phyloP scores from a whole-genome alignment of 2,113 vertebrate genomes.

The Eonycteris spelaea region DNA sequence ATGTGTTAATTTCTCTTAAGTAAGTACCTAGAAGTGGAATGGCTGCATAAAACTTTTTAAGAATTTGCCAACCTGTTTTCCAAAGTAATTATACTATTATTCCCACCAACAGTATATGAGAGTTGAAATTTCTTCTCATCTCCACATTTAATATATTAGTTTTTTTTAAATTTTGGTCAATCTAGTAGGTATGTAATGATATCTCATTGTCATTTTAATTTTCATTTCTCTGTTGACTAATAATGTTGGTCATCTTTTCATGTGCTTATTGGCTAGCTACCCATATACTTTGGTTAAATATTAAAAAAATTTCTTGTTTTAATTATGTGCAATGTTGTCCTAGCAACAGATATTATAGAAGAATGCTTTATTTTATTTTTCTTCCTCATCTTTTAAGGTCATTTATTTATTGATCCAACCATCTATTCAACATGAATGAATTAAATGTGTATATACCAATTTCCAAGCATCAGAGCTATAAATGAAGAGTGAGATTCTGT shows the following conservation, averaged over 20 bases:
- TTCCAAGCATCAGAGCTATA: background rate
- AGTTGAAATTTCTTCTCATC: background rate
- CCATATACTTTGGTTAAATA: background rate
- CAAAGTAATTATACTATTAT: background rate
- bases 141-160: background rate
- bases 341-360: background rate
- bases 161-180: background rate
- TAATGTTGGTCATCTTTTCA: background rate
- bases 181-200: background rate
- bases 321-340: background rate
- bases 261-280: background rate
- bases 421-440: background rate
- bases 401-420: background rate
- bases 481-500: background rate
- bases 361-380: background rate
- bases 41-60: background rate
- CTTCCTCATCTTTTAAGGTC: background rate
- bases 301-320: background rate
- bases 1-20: background rate
- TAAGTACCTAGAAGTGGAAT: background rate
- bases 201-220: background rate
- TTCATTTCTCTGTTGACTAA: background rate
- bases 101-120: background rate
- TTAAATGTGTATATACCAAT: background rate
- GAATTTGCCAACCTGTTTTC: background rate